Evolutionary conservation across 2,797 vertebrate genomes (phyloP).

Genomic region (Natrix natrix): DNA sequence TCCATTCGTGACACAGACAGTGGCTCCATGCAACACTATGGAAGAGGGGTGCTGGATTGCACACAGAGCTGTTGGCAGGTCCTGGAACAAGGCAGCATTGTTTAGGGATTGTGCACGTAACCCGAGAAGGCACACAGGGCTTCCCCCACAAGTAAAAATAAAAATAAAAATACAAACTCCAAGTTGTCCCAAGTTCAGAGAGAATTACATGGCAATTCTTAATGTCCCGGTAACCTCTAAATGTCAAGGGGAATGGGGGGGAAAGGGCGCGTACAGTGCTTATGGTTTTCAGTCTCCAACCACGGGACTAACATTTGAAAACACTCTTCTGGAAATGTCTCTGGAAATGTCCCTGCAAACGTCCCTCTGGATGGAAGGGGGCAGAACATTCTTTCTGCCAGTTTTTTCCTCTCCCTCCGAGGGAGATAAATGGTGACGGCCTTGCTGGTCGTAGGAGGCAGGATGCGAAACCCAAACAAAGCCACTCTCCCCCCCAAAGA

Average conservation of each 20-base stretch:
- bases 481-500: background rate
- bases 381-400: background rate
- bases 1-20: slow-evolving; percentile 7
- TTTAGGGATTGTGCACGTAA: slow-evolving; percentile 35
- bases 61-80: slow-evolving; percentile 3
- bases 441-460: background rate
- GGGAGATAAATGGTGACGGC: background rate
- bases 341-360: slow-evolving; percentile 14
- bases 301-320: background rate
- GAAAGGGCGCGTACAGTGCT: background rate
- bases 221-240: slow-evolving; percentile 10
- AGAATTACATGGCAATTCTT: slow-evolving; percentile 1
- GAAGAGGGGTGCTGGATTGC: slow-evolving; percentile 10
- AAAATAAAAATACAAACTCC: background rate
- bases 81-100: slow-evolving; percentile 26
- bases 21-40: background rate
- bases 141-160: background rate
- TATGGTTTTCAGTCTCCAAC: background rate
- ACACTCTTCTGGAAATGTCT: background rate
- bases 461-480: background rate
- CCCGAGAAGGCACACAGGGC: slow-evolving; percentile 31
- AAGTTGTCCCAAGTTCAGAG: background rate
- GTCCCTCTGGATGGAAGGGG: background rate
- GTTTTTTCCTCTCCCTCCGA: background rate
- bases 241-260: background rate